Conservation (phyloP, 2,888 invertebrate species). For the Nomada ferruginata region DNA sequence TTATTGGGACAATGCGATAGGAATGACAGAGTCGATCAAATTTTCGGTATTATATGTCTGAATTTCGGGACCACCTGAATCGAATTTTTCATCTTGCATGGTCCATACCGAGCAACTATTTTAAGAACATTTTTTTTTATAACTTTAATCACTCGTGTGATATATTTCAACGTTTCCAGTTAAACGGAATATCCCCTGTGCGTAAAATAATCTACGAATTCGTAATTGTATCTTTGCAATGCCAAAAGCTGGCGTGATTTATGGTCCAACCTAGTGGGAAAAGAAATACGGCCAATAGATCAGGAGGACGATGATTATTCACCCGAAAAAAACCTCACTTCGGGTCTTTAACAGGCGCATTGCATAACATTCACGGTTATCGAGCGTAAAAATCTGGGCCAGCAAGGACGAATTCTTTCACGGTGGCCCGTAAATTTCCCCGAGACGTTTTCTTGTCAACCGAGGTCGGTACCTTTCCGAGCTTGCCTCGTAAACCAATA, state of each 20-base stretch:
- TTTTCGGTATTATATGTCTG: neutral
- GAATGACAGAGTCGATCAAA: neutral
- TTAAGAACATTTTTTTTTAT: too few species aligned
- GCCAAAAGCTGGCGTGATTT: too few species aligned
- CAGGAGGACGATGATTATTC: too few species aligned
- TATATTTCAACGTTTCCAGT: too few species aligned
- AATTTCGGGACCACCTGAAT: neutral
- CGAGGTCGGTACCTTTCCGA: constrained; percentile 52
- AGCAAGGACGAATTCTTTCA: constrained; percentile 60
- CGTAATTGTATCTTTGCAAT: too few species aligned
- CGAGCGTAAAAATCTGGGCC: constrained; percentile 37
- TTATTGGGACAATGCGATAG: neutral
- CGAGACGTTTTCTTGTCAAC: constrained; percentile 28
- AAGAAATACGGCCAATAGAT: neutral
- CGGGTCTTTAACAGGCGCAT: constrained; percentile 28
- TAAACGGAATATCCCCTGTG: too few species aligned
- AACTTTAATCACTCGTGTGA: too few species aligned
- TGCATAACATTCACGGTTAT: constrained; percentile 43
- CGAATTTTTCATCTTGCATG: too few species aligned
- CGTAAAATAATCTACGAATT: too few species aligned
- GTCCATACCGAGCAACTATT: too few species aligned
- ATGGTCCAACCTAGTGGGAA: neutral
- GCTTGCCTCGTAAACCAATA: constrained; percentile 78
- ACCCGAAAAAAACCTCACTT: neutral
- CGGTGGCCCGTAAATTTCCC: constrained; percentile 53